These are phyloP conservation scores for Porites divaricata DNA, from an alignment of 92 coral and sea anemone species.

Conservation along the genomic window DNA sequence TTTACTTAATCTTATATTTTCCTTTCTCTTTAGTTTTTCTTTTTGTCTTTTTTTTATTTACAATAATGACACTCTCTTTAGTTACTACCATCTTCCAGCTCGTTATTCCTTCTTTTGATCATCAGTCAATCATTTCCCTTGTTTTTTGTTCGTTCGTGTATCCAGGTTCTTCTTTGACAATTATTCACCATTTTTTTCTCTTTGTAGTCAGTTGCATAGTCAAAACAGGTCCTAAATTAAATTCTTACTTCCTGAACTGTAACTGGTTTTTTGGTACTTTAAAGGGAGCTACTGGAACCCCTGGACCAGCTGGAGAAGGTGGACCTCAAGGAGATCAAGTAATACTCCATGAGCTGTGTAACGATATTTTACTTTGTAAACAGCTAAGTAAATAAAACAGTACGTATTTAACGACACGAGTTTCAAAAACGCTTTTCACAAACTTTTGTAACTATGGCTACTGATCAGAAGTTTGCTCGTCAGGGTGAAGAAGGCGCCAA, in stretches of 20 bases:
- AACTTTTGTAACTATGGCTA: no score
- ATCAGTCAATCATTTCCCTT: background rate
- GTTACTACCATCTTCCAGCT: no score
- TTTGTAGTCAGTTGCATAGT: background rate
- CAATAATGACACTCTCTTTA: no score
- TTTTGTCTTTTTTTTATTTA: no score
- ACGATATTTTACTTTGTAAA: background rate
- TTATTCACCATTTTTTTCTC: background rate
- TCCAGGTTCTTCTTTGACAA: background rate
- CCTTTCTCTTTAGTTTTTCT: no score
- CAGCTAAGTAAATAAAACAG: no score
- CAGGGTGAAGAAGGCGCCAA: slow-evolving; percentile 65
- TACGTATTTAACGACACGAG: background rate
- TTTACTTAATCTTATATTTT: no score
- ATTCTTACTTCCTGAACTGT: background rate
- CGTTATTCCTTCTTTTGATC: background rate
- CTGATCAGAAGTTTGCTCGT: background rate
- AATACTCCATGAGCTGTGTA: background rate
- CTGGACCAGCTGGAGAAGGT: slow-evolving; percentile 40
- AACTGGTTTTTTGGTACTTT: background rate
- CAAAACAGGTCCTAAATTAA: no score
- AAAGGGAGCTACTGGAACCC: slow-evolving; percentile 41
- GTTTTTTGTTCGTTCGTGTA: background rate
- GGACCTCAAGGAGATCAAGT: slow-evolving; percentile 40
- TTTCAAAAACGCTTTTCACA: background rate